Evolutionary conservation across 2,113 vertebrate genomes (phyloP), one percentile per base, ranked within the genome.

Genomic region (Gymnocephalus cernua): DNA sequence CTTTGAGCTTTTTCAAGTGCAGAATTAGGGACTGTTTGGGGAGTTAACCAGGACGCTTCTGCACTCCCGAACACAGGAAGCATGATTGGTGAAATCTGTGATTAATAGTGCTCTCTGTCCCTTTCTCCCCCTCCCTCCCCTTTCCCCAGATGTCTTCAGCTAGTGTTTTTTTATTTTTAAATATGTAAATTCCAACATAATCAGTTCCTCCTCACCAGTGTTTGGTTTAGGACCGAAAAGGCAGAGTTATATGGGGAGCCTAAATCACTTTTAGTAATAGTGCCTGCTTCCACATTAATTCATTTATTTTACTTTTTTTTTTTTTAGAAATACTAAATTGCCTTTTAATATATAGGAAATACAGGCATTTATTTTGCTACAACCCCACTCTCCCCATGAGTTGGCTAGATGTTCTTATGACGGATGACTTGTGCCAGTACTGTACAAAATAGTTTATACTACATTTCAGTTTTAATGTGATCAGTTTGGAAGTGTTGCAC

Each of bases 1-100:
- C 79, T 91, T 69, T 84, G 78, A 89, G 87, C 80, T 87, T 86
- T 82, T 89, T 88, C 74, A 79, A 79, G 86, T 74, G 87, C 59
- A 83, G 86, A 87, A 85, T 81, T 87, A 88, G 87, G 56, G 80
- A 48, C 72, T 74, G 88, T 77, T 83, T 63, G 76, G 83, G 80
- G 80, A 86, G 78, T 84, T 71, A 53, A 59, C 79, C 38, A 8
- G 77, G 86, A 88, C 27, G 44, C 74, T 54, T 47, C 73, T 61
- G 77, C 16, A 7, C 78, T 86, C 45, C 66, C 5, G 12, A 61
- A 61, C 69, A 77, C 86, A 83, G 91, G 85, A 93, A 89, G 79
- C 71, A 56, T 79, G 81, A 90, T 88, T 80, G 85, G 79, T 63
- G 85, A 86, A 86, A 88, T 83, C 41, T 74, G 85, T 91, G 88